Percentiles rank a stretch among this genome's conserved stretches.
Conservation (phyloP, 2,113 vertebrate genomes). For the Psittacara wagleri region DNA sequence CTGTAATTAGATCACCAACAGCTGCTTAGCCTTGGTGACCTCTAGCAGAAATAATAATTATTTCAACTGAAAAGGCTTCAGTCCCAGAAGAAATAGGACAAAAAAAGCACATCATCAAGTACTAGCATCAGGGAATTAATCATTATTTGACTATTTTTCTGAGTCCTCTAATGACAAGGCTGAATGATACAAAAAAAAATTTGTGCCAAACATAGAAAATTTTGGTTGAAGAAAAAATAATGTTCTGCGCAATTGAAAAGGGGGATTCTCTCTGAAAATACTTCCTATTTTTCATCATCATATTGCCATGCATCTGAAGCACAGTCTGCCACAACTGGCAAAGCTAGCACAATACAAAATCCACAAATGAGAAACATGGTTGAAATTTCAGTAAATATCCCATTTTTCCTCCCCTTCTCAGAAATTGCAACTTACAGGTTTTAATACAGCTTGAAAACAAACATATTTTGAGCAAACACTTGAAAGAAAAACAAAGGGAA, state of each 20-base stretch:
- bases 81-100: constrained; percentile 35
- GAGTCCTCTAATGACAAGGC: not conserved
- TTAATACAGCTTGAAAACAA: not conserved
- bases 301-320: not conserved
- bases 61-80: constrained; percentile 17
- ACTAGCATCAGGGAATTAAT: not conserved
- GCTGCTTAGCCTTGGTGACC: constrained; percentile 10
- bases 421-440: not conserved
- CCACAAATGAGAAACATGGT: not conserved
- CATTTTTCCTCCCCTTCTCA: not conserved
- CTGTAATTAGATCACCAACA: constrained; percentile 41
- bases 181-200: not conserved
- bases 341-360: not conserved
- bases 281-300: rapidly evolving
- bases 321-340: not conserved
- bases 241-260: not conserved
- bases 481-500: not conserved
- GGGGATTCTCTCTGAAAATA: not conserved
- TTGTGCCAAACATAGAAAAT: not conserved
- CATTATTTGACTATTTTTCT: not conserved
- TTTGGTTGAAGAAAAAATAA: not conserved
- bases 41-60: not conserved
- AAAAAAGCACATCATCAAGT: not conserved
- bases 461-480: not conserved
- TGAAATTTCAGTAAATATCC: not conserved